phyloP scores from a whole-genome alignment of 2,797 vertebrate genomes.

The Sorex maritimensis region DNA sequence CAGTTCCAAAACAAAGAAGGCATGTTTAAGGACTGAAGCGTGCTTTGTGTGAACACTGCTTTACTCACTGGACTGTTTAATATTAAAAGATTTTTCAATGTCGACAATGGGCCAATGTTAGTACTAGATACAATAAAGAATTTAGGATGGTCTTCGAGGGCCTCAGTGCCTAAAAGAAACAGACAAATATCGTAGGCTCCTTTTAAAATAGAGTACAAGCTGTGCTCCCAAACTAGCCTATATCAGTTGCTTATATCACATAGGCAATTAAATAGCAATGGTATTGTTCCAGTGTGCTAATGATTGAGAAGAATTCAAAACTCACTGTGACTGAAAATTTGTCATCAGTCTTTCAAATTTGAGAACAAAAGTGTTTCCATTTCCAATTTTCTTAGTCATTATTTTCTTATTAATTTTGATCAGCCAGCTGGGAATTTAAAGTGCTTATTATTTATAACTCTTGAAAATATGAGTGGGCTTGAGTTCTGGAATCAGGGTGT shows the following conservation, averaged over 20 bases:
- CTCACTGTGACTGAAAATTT: not conserved
- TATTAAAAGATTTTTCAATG: slow-evolving; percentile 37
- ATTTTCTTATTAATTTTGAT: not conserved
- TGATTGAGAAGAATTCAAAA: slow-evolving; percentile 25
- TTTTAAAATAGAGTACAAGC: not conserved
- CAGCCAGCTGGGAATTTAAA: not conserved
- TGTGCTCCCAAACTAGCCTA: not conserved
- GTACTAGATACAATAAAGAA: not conserved
- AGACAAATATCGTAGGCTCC: not conserved
- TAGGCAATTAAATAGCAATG: not conserved
- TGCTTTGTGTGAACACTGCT: slow-evolving; percentile 25
- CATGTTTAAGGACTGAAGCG: slow-evolving; percentile 47
- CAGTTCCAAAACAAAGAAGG: slow-evolving; percentile 50
- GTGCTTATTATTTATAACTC: not conserved
- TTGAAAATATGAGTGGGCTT: not conserved
- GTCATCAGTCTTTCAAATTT: not conserved
- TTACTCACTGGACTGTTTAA: not conserved
- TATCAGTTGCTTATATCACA: not conserved
- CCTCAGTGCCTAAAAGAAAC: not conserved
- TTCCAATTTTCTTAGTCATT: not conserved
- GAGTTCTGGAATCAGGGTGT: not conserved
- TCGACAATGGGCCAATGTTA: not conserved
- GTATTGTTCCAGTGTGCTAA: not conserved
- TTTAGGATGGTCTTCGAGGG: not conserved
- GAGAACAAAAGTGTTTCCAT: not conserved